Conservation (phyloP, 2,113 vertebrate genomes). For the Laterallus jamaicensis region DNA sequence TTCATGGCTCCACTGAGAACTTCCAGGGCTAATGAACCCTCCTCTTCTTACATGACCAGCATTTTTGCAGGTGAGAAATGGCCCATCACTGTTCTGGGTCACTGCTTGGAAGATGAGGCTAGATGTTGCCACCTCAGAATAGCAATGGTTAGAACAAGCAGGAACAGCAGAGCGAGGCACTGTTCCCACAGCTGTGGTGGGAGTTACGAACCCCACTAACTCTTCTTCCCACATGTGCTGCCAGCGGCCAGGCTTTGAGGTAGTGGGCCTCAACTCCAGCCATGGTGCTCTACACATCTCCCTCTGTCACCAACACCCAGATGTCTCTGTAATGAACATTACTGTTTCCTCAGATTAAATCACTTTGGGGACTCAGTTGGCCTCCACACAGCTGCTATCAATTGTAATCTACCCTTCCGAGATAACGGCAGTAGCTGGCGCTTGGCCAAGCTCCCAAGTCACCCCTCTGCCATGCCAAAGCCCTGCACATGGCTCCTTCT, state of each 20-base stretch:
- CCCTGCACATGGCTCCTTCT: background rate
- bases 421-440: background rate
- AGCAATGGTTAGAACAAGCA: background rate
- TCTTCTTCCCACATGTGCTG: fast-evolving
- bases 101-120: background rate
- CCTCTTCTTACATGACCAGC: fast-evolving
- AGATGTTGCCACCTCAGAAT: background rate
- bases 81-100: background rate
- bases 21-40: background rate
- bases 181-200: background rate
- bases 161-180: background rate
- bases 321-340: background rate
- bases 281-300: background rate
- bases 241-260: background rate
- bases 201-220: background rate
- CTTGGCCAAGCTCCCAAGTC: background rate
- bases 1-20: background rate
- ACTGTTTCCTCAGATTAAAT: background rate
- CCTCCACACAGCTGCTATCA: background rate
- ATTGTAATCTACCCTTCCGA: background rate
- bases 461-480: background rate
- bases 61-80: background rate
- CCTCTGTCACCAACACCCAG: background rate
- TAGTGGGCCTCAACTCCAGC: no score
- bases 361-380: background rate